Evolutionary conservation across 1,140 invertebrate species (phyloP), one percentile per base, ranked within the genome.

Genomic region (Hyles vespertilio): DNA sequence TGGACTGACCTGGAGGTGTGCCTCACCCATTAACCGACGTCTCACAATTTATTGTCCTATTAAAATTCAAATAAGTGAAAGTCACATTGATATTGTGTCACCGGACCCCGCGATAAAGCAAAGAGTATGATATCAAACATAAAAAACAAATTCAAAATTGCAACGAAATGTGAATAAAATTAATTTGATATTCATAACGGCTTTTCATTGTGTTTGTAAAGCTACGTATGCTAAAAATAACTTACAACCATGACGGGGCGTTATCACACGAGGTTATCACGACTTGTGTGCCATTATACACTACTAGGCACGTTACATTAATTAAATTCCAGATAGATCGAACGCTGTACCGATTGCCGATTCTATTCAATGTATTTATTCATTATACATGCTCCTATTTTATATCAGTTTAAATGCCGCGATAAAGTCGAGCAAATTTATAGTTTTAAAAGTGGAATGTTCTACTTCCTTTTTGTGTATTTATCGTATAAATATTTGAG

Each of bases 41-140:
- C 61, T n/a, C 46, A 56, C 52, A 46, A 66, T 59, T 74, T 74
- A 71, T 64, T 48, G 55, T 43, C 51, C 64, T 56, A 67, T 74
- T 74, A 71, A 65, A 65, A 74, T 74, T 74, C 64, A 74, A 74
- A 74, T 71, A 69, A 69, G 72, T 62, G 66, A 71, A 74, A 74
- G 72, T 71, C 65, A 61, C 50, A 61, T 47, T 61, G 32, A 51
- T 56, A 56, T 56, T 52, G 58, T 61, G 53, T 51, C 54, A 59
- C 44, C 48, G 60, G 34, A 48, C 50, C 50, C 46, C 46, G 3
- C 0, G n/a, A n/a, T n/a, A 11, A 22, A 48, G 12, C n/a, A 40
- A 1, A 2, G 36, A 40, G 5, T 40, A 8, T 40, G 4, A 40
- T 5, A 40, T 8, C 8, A 40, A 22, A 22, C 8, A 2, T 40